Conservation (phyloP, 2,888 invertebrate species). For the Fabriciana adippe region DNA sequence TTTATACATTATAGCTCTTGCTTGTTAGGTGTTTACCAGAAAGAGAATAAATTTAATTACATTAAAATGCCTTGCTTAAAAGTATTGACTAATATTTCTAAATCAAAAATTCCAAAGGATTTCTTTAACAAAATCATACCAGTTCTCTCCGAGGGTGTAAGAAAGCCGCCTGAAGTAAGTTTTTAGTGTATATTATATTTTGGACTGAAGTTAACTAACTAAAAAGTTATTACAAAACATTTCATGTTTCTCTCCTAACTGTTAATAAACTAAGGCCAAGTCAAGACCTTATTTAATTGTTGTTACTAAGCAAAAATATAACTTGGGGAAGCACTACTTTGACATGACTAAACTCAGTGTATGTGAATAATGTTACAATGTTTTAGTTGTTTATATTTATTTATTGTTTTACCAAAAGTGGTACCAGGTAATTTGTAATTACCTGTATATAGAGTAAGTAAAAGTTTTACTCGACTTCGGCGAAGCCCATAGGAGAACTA, state of each 20-base stretch:
- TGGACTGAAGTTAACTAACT: not conserved
- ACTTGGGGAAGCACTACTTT: too few relatives aligned
- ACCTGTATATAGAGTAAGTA: too few relatives aligned
- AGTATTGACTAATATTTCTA: conserved; percentile 61
- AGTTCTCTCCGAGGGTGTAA: conserved; percentile 48
- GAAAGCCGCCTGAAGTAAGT: conserved; percentile 53
- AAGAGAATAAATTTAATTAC: not conserved
- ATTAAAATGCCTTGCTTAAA: conserved; percentile 62
- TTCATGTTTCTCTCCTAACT: not conserved
- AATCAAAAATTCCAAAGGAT: conserved; percentile 54
- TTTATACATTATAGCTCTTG: not conserved
- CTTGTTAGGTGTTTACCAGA: not conserved
- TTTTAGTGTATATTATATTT: not conserved
- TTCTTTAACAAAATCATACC: conserved; percentile 60
- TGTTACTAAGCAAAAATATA: too few relatives aligned
- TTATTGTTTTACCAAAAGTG: too few relatives aligned
- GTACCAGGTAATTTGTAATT: too few relatives aligned
- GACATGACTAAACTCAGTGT: too few relatives aligned
- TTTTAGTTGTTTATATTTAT: too few relatives aligned
- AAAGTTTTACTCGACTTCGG: too few relatives aligned
- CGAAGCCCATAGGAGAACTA: too few relatives aligned
- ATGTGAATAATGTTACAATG: too few relatives aligned
- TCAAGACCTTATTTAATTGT: too few relatives aligned
- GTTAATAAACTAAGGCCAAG: too few relatives aligned
- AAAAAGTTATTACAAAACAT: not conserved